Conservation (phyloP, 2,797 vertebrate genomes). For the Falco rusticolus region DNA sequence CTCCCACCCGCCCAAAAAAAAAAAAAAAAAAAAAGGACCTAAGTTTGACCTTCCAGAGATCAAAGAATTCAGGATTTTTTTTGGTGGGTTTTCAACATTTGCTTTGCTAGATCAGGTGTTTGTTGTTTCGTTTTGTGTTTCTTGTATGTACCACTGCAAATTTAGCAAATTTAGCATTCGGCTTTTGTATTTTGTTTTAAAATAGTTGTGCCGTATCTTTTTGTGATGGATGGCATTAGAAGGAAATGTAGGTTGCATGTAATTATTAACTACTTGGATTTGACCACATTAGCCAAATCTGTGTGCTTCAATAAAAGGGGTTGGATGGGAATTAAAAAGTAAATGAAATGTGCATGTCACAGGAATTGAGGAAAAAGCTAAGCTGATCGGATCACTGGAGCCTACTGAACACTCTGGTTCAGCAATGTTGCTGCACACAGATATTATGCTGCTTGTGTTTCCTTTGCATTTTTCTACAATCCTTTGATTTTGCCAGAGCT, state of each 20-base stretch:
- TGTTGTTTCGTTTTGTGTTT: not conserved
- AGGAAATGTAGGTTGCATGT: not conserved
- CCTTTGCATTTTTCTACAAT: not conserved
- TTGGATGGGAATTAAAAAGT: not conserved
- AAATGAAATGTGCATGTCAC: not conserved
- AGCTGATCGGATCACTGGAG: not conserved
- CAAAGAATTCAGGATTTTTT: not conserved
- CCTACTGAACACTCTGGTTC: not conserved
- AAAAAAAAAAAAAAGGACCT: not conserved
- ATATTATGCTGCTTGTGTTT: not conserved
- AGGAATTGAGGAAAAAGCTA: not conserved
- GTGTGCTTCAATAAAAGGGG: not conserved
- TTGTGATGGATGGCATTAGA: not conserved
- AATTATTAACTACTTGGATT: not conserved
- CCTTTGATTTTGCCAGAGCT: not conserved
- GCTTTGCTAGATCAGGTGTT: not conserved
- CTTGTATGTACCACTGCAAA: not conserved
- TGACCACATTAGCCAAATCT: not conserved
- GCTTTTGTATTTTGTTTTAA: not conserved
- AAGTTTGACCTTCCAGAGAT: not conserved
- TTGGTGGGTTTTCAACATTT: not conserved
- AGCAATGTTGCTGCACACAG: not conserved
- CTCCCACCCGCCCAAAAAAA: too few species aligned
- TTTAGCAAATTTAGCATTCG: not conserved
- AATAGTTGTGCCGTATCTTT: not conserved